Percentiles rank a stretch among this genome's conserved stretches.
Evolutionary conservation across 2,113 vertebrate genomes (phyloP).

Genomic region (Pogonocichla stellata): DNA sequence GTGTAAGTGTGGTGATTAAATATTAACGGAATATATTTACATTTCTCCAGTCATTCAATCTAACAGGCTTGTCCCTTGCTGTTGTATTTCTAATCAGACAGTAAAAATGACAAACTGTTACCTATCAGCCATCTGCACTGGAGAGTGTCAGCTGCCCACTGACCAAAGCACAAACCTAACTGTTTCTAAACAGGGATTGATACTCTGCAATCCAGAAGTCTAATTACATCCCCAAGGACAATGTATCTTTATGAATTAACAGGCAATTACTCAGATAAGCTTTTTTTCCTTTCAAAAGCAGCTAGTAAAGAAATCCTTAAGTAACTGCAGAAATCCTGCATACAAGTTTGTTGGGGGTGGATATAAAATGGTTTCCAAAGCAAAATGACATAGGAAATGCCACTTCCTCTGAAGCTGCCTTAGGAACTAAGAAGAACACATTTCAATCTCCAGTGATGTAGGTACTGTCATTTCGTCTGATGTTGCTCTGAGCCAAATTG

Average conservation of each 20-base stretch:
- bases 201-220: neutral
- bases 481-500: neutral
- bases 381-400: neutral
- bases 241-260: neutral
- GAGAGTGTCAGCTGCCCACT: neutral
- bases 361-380: neutral
- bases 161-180: neutral
- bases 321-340: neutral
- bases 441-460: neutral
- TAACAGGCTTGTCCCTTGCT: neutral
- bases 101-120: neutral
- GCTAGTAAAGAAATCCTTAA: neutral
- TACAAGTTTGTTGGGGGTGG: neutral
- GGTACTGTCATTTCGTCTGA: conserved; percentile 1
- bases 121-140: neutral
- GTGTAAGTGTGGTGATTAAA: neutral
- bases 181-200: neutral
- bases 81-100: neutral
- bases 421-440: neutral
- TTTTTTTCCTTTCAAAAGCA: neutral
- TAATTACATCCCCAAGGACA: neutral
- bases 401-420: neutral
- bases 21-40: neutral
- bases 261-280: neutral
- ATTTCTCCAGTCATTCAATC: neutral